These are phyloP conservation scores for Diceros bicornis DNA, from an alignment of 2,797 vertebrate species.

Conservation along the genomic window DNA sequence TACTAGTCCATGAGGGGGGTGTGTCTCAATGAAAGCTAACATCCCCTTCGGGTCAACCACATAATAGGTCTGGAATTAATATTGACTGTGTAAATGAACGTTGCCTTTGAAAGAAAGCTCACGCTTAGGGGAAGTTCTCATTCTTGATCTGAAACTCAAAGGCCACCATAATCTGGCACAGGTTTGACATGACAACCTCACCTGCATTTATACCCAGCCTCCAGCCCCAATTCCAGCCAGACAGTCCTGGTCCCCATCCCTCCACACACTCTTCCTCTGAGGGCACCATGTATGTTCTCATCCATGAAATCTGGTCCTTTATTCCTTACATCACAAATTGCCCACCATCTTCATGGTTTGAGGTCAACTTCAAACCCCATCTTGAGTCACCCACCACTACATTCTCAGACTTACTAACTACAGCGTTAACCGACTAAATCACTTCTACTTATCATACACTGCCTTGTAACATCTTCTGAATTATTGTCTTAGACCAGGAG, in stretches of 20 bases:
- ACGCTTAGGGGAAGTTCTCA: neutral
- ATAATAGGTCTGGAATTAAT: neutral
- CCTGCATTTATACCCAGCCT: neutral
- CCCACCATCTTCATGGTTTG: neutral
- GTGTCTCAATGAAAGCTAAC: neutral
- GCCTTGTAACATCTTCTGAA: slow-evolving; percentile 57
- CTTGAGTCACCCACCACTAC: neutral
- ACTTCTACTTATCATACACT: neutral
- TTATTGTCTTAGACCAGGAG: neutral
- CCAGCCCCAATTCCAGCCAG: neutral
- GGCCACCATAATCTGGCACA: neutral
- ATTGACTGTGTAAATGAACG: neutral
- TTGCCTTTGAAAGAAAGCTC: slow-evolving; percentile 25
- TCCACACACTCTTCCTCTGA: neutral
- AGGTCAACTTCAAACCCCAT: neutral
- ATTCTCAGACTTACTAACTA: slow-evolving; percentile 33
- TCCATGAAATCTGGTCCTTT: slow-evolving; percentile 27
- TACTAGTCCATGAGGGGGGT: neutral
- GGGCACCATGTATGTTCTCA: neutral
- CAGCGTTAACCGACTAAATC: neutral
- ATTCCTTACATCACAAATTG: slow-evolving; percentile 33
- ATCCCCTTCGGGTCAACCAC: neutral
- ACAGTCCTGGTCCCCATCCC: neutral
- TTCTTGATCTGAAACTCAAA: slow-evolving; percentile 60
- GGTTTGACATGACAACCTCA: neutral